Evolutionary conservation across 2,888 invertebrate species (phyloP), one percentile per base, ranked within the genome.

Genomic region (Thereva nobilitata): DNA sequence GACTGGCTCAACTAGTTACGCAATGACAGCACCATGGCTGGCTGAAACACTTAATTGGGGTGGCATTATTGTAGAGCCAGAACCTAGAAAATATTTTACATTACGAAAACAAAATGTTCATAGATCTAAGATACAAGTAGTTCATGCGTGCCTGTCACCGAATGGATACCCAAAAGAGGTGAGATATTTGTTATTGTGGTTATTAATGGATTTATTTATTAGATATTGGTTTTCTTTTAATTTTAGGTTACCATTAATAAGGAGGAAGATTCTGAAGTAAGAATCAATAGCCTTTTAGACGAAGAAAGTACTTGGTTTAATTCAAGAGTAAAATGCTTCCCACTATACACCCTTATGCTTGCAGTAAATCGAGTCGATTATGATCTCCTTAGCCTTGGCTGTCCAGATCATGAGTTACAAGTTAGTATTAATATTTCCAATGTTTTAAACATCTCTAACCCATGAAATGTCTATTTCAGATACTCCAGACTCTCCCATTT

Each of bases 281-380:
- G 83, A 74, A 83, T 84, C 38, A 85, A 84, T 72, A 83, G 83
- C 72, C 73, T 81, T 73, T 75, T 83, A 59, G 82, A 84, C 65
- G 84, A 84, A 73, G 80, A 84, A 73, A 82, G 83, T 38, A 84
- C 84, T 68, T 84, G 84, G 82, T 88, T 89, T 79, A 84, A 86
- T 57, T 88, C 90, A 42, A 86, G 91, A 73, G 89, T 93, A 70
- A 90, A 91, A 77, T 93, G 93, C 81, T 91, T 93, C 77, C 93
- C 93, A 66, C 83, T 94, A 70, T 91, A 89, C 78, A 92, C 93
- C 1, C 84, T 93, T 70, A 83, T 93, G 78, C 80, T 91, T 73
- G 93, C 93, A 54, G 89, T 89, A 70, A 89, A 90, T 76, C 85
- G 87, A 55, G 84, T 88, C 6, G 82, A 81, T 45, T 84, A 92